Conservation (phyloP, 2,113 vertebrate species). For the Rhinoptilus africanus region DNA sequence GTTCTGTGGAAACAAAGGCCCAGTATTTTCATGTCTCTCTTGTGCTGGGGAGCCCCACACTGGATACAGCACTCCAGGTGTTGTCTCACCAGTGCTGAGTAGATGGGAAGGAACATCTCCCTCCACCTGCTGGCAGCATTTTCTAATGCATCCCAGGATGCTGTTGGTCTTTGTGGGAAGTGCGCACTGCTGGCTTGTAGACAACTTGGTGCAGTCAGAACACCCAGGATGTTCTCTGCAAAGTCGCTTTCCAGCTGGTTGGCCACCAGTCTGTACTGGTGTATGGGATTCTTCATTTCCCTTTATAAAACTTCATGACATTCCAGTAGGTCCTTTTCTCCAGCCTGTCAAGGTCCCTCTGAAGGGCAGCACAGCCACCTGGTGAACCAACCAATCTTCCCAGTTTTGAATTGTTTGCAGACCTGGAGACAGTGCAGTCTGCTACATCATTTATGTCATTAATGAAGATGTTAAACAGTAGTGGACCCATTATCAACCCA, state of each 20-base stretch:
- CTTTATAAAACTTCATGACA: neutral
- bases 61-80: neutral
- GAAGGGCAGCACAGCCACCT: neutral
- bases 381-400: neutral
- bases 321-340: neutral
- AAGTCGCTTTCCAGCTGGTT: neutral
- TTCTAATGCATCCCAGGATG: neutral
- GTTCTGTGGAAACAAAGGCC: neutral
- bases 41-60: neutral
- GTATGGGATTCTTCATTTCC: neutral
- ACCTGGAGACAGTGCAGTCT: neutral
- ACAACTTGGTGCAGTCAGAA: neutral
- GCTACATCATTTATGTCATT: neutral
- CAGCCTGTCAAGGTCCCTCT: neutral
- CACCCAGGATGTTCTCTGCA: neutral
- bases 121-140: neutral
- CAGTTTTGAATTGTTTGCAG: neutral
- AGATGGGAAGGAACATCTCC: neutral
- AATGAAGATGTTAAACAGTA: neutral
- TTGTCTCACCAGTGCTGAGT: neutral
- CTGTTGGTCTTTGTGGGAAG: neutral
- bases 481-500: neutral
- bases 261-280: neutral
- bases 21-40: neutral
- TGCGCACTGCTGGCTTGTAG: neutral